Evolutionary conservation across 30 jellyfish, hydroid and myxozoan species (phyloP).

Genomic region (Aurelia coerulea): DNA sequence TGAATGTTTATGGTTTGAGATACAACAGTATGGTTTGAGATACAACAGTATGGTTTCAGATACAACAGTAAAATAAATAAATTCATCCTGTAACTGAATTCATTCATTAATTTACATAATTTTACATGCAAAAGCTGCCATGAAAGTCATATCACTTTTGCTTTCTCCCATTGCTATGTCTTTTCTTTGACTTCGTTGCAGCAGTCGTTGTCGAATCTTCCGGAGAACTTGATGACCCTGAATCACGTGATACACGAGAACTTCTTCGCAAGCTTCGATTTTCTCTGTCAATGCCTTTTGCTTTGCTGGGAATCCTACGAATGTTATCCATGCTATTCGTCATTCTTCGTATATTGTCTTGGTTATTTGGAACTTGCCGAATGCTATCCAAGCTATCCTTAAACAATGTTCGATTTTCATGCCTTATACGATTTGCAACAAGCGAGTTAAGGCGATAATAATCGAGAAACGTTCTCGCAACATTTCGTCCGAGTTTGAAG

Average conservation of each 20-base stretch:
- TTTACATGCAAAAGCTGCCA: no score
- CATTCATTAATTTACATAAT: no score
- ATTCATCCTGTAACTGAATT: no score
- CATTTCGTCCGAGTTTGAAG: slow-evolving; percentile 85
- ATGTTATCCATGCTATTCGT: neutral
- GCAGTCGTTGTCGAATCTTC: neutral
- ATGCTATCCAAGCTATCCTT: slow-evolving; percentile 27
- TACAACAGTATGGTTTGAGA: no score
- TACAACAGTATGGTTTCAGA: no score
- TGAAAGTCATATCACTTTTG: neutral
- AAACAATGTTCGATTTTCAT: slow-evolving; percentile 7
- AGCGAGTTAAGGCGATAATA: slow-evolving; percentile 72
- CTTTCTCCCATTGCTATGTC: neutral
- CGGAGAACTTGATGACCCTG: slow-evolving; percentile 45
- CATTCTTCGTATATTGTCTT: slow-evolving; percentile 20
- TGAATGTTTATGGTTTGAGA: no score
- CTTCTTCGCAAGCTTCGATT: slow-evolving; percentile 30
- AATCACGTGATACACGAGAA: slow-evolving; percentile 35
- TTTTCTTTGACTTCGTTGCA: slow-evolving; percentile 1
- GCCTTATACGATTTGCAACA: slow-evolving; percentile 59
- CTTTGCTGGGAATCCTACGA: slow-evolving; percentile 13
- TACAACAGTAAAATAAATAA: no score
- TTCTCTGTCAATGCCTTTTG: slow-evolving; percentile 5
- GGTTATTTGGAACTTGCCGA: neutral
- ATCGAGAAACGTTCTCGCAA: slow-evolving; percentile 89